A percentile compares a stretch with the other conserved stretches of the same genome.
These are phyloP conservation scores for Pseudorhombus dupliciocellatus DNA, from an alignment of 2,113 vertebrate genomes.

Conservation along the genomic window DNA sequence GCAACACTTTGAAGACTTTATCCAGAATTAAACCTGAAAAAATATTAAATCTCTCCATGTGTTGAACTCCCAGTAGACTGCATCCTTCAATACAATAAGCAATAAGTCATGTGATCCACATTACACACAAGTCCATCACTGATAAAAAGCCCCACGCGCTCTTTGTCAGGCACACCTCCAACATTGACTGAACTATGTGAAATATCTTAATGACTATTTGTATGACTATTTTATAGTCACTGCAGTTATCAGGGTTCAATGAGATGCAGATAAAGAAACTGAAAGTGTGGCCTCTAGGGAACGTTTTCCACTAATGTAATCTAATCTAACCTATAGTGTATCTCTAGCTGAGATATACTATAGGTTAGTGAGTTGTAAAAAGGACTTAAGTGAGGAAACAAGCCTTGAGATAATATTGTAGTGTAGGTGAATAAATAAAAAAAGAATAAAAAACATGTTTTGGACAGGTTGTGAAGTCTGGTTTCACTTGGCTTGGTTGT, in stretches of 20 bases:
- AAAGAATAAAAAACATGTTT: too few species aligned
- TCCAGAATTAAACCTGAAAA: conserved; percentile 1
- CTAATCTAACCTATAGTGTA: neutral
- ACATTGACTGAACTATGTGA: neutral
- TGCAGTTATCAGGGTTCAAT: neutral
- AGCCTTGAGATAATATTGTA: neutral
- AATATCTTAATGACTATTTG: neutral
- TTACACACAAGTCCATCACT: neutral
- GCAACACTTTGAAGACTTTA: conserved; percentile 29
- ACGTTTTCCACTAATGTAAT: neutral
- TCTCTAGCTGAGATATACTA: neutral
- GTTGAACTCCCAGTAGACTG: neutral
- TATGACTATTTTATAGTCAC: too few species aligned
- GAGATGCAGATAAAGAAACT: neutral
- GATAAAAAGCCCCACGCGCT: neutral
- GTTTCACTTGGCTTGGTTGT: too few species aligned
- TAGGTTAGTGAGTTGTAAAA: neutral
- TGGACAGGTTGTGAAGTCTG: too few species aligned
- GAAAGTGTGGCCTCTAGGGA: neutral
- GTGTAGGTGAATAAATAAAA: too few species aligned
- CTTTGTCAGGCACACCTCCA: neutral
- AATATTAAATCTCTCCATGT: neutral
- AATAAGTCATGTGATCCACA: neutral
- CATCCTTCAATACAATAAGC: neutral
- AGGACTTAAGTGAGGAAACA: neutral